Percentiles rank a stretch among this genome's conserved stretches.
Conservation (phyloP, 2,888 invertebrate genomes). For the Taenaris catops region DNA sequence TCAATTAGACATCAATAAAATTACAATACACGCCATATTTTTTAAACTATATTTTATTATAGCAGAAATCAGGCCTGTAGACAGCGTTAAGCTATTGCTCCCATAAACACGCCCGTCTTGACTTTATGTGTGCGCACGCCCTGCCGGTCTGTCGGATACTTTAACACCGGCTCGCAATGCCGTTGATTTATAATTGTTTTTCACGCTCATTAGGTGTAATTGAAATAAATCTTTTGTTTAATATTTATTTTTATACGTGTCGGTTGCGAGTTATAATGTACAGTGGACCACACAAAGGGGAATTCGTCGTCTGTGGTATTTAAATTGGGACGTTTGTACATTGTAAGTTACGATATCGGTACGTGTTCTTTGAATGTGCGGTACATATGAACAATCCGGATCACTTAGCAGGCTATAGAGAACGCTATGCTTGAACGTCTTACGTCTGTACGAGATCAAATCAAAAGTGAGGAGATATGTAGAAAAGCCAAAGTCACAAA, state of each 20-base stretch:
- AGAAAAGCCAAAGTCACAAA: no score
- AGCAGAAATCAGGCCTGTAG: conserved; percentile 3
- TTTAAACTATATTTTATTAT: no score
- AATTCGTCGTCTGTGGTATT: conserved; percentile 1
- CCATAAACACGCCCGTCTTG: conserved; percentile 12
- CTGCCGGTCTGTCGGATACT: conserved; percentile 38
- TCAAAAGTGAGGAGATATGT: no score
- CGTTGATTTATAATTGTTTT: conserved; percentile 72
- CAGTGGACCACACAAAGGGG: conserved; percentile 20
- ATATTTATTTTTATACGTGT: conserved; percentile 43
- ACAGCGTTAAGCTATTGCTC: conserved; percentile 2
- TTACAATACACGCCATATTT: no score
- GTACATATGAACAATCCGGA: no score
- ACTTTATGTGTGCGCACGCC: conserved; percentile 9
- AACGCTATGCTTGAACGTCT: no score
- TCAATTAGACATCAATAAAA: no score
- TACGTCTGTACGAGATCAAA: no score
- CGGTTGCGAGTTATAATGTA: conserved; percentile 16
- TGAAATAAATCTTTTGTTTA: conserved; percentile 66
- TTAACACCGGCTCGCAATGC: conserved; percentile 49
- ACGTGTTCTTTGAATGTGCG: no score
- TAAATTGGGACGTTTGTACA: no score
- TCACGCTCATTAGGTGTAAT: conserved; percentile 70
- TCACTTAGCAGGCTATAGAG: no score
- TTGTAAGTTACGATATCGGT: no score